Percentiles rank a stretch among this genome's conserved stretches.
These are phyloP conservation scores for Spongia lamella DNA, from an alignment of 37 sponge, comb jelly and placozoan genomes.

Conservation along the genomic window DNA sequence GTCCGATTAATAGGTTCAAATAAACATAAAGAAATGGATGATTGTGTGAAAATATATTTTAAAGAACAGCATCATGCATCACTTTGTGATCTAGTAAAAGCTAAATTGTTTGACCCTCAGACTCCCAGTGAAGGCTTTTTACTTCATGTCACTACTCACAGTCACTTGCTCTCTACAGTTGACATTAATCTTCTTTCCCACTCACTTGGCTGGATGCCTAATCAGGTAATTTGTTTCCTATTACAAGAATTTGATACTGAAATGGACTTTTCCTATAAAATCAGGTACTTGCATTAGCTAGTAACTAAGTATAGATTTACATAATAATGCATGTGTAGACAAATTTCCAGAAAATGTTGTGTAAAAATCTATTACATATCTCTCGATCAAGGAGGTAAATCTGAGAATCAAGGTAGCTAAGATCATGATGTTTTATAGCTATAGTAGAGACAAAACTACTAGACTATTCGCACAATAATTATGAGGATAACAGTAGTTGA, in stretches of 20 bases:
- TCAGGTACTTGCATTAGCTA: not conserved
- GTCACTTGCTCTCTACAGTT: conserved; percentile 9
- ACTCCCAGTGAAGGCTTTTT: not conserved
- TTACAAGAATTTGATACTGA: not conserved
- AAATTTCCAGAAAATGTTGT: too few relatives aligned
- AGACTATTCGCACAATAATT: too few relatives aligned
- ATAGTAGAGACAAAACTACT: too few relatives aligned
- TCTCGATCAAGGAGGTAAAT: not conserved
- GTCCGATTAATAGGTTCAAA: not conserved
- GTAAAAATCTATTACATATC: not conserved
- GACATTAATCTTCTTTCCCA: not conserved
- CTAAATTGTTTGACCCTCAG: not conserved
- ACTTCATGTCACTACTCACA: conserved; percentile 25
- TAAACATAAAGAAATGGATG: not conserved
- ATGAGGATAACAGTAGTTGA: too few relatives aligned
- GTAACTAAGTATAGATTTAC: too few relatives aligned
- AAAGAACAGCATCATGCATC: not conserved
- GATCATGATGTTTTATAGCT: too few relatives aligned
- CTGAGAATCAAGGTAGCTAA: too few relatives aligned
- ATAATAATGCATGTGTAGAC: too few relatives aligned
- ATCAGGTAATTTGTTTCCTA: not conserved
- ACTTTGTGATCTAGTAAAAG: conserved; percentile 13
- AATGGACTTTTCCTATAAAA: not conserved
- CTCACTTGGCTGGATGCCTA: not conserved
- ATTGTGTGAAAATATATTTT: conserved; percentile 18